Base-by-base conservation (phyloP, 2,797 vertebrate genomes). In the Streptopelia turtur region DNA sequence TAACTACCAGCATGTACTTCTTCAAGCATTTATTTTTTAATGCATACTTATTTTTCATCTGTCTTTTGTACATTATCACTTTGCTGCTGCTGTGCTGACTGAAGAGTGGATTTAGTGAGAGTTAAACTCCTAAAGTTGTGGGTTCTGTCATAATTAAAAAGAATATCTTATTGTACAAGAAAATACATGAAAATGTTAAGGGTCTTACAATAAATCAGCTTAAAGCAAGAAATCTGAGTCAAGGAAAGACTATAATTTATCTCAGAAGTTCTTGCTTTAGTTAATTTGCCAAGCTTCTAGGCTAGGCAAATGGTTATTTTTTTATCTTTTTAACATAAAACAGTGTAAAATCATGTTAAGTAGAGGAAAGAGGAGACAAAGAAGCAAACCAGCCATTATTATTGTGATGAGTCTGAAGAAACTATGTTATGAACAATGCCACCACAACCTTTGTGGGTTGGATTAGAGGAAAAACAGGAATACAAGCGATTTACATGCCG, bases 181-280 rank as follows among this genome's bases (percentile, higher is more conserved):
- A 84, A 87, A 87, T 66, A 49, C 49, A 70, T 85, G 61, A 27
- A 71, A 89, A 59, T 79, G 21, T 57, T 91, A 88, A 81, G 5
- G 7, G 81, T 94, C 61, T 94, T 90, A 70, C 9, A 65, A 61
- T 83, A 88, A 91, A 86, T 89, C 72, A 90, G 57, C 77, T 90
- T 89, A 84, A 88, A 78, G 85, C 33, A 86, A 86, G 55, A 94
- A 88, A 86, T 69, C 25, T 60, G 69, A 91, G 50, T 65, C 60
- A 56, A 81, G 81, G 53, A 90, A 94, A 78, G 37, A 22, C 57
- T 87, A 30, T 84, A 0, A 1, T 81, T 91, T 93, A 69, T 93
- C 47, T 90, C 33, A 20, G 63, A 61, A 79, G 22, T 82, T 88
- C 50, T 81, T 95, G 49, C 37, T 17, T 52, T 77, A 28, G 70